Base-by-base conservation (phyloP, 2,888 invertebrate species). In the Apodemia mormo region DNA sequence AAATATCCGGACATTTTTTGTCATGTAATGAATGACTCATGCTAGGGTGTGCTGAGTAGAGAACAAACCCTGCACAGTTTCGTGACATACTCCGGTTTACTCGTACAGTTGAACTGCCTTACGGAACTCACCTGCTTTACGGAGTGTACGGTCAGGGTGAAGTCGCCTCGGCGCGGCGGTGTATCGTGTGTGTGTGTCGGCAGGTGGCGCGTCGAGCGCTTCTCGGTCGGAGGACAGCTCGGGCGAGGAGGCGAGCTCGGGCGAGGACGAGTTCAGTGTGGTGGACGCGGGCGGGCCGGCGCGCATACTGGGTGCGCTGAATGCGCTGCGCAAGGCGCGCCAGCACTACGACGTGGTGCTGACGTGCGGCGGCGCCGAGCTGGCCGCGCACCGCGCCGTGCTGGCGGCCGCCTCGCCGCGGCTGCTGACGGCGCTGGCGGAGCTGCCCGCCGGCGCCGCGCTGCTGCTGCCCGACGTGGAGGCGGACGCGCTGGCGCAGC, bases 341-440 rank as follows among this genome's bases (percentile, higher is more conserved):
- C 96, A 97, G 85, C 97, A 98, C 89, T 98, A 96, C 92, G 98
- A 98, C 92, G 97, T 97, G 78, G 94, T 96, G 81, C 94, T 98
- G 80, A 96, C 96, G 86, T 97, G 97, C 82, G 94, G 94, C 92
- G 94, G 93, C 72, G 86, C 80, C 71, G 90, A 89, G 81, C 82
- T 88, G 76, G 77, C 88, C 45, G 97, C 97, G 86, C 98, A 98
- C 86, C 94, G 96, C 77, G 97, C 96, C 68, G 96, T 97, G 72
- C 92, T 97, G 78, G 97, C 97, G 5, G 96, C 96, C 76, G 95
- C 95, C 66, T 96, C 97, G 76, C 96, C 96, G 6, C 96, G 96
- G 85, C 94, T 97, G 75, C 96, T 97, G 82, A 96, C 96, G 80
- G 88, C 96, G 79, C 96, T 97, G 64, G 78, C 77, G 54, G 74